Base-by-base conservation (phyloP, 1,140 invertebrate genomes). In the Saccostrea echinata region DNA sequence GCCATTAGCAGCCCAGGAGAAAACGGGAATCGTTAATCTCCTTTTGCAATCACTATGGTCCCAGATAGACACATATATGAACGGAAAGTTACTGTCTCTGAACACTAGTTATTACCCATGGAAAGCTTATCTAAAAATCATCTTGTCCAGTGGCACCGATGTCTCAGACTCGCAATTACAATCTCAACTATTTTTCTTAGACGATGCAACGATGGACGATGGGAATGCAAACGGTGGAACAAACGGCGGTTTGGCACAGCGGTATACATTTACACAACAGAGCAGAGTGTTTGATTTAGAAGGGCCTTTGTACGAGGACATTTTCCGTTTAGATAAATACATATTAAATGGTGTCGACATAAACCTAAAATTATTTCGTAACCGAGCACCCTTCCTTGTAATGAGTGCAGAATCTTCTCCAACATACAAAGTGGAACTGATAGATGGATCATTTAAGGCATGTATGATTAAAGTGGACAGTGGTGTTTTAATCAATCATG, bases 1-100 rank as follows among this genome's bases (percentile, higher is more conserved):
- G 2, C 16, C 55, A 4, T 43, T 88, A 24, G 52, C 18, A 27
- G 24, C 12, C n/a, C 53, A 88, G 24, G 84, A 90, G 57, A 55
- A 85, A 12, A 61, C 51, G 24, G 84, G 24, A 18, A 52, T 76
- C 4, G 43, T 90, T 13, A 90, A 90, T 53, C 35, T 84, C 18
- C 84, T 57, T 9, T 35, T 86, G n/a, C 84, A 85, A 24, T 71
- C 27, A 24, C 64, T 88, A 18, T 85, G 68, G n/a, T 82, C 68
- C 30, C 89, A 89, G 51, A 64, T 90, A 18, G 89, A 90, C 76
- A n/a, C 83, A n/a, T 84, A 80, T 68, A 84, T 90, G 81, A 88
- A 90, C 51, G 82, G 82, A 11, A 86, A 86, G 21, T 57, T 86
- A 13, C 52, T 90, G 21, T 88, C 86, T 13, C 21, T 84, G 4